These are phyloP conservation scores for Amphiprion clarkii DNA, from an alignment of 2,797 vertebrate genomes.

Conservation along the genomic window DNA sequence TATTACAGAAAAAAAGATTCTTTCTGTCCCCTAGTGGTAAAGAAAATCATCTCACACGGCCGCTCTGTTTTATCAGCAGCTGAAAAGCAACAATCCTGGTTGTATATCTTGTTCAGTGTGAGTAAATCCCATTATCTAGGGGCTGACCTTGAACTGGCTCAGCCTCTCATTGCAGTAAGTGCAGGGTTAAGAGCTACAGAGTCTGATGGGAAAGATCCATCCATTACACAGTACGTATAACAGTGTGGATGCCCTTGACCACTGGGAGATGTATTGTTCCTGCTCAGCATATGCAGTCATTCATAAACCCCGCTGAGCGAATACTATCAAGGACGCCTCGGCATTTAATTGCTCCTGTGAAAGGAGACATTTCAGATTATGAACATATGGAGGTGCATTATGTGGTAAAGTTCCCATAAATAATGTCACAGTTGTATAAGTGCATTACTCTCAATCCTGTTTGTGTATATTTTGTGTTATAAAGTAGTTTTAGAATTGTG, in stretches of 20 bases:
- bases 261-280: slow-evolving; percentile 30
- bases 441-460: background rate
- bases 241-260: slow-evolving; percentile 36
- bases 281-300: slow-evolving; percentile 12
- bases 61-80: slow-evolving; percentile 35
- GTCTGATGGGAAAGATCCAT: slow-evolving; percentile 47
- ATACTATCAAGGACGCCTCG: slow-evolving; percentile 24
- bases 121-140: slow-evolving; percentile 66
- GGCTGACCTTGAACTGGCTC: slow-evolving; percentile 70
- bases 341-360: slow-evolving; percentile 7
- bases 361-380: slow-evolving; percentile 11
- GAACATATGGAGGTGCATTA: background rate
- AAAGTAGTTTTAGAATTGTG: background rate
- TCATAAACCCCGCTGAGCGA: slow-evolving; percentile 31
- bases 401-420: slow-evolving; percentile 15
- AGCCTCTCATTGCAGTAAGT: slow-evolving; percentile 56
- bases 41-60: background rate
- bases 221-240: slow-evolving; percentile 20
- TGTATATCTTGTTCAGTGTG: slow-evolving; percentile 56
- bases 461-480: background rate
- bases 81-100: slow-evolving; percentile 48
- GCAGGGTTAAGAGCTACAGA: slow-evolving; percentile 55
- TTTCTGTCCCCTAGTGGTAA: slow-evolving; percentile 17
- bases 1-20: background rate
- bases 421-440: background rate